Conservation (phyloP, 1,140 invertebrate species). For the Steinernema feltiae region DNA sequence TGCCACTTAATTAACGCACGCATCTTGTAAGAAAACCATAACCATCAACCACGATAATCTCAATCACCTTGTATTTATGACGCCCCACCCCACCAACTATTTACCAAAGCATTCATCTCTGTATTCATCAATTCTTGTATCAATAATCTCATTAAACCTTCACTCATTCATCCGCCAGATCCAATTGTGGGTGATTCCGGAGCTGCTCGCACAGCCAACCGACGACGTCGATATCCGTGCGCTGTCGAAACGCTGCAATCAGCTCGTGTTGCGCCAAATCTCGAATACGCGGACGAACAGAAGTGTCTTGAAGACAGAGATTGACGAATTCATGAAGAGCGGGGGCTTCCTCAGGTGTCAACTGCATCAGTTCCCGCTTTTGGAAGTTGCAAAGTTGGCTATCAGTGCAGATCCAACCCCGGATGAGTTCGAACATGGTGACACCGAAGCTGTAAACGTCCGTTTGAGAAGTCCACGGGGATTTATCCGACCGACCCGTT, state of each 20-base stretch:
- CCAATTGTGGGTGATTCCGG: no score
- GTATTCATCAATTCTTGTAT: no score
- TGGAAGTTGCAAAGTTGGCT: not conserved
- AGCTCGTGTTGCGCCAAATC: not conserved
- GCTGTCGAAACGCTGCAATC: not conserved
- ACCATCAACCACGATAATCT: not conserved
- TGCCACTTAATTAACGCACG: constrained; percentile 19
- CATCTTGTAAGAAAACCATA: not conserved
- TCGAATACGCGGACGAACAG: not conserved
- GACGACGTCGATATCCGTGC: no score
- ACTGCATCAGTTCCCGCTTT: not conserved
- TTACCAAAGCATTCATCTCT: no score
- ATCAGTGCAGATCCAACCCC: not conserved
- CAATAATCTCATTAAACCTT: no score
- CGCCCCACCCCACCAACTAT: no score
- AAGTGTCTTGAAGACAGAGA: not conserved
- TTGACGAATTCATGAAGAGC: not conserved
- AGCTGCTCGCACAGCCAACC: no score
- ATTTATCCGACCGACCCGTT: not conserved
- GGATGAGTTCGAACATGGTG: not conserved
- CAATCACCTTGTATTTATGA: no score
- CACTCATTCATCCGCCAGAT: no score
- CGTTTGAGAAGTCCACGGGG: not conserved
- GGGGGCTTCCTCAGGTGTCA: not conserved
- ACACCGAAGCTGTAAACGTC: not conserved